Percentiles rank a stretch among this genome's conserved stretches.
phyloP scores from a whole-genome alignment of 2,888 invertebrate genomes.

The Morpho achilles region DNA sequence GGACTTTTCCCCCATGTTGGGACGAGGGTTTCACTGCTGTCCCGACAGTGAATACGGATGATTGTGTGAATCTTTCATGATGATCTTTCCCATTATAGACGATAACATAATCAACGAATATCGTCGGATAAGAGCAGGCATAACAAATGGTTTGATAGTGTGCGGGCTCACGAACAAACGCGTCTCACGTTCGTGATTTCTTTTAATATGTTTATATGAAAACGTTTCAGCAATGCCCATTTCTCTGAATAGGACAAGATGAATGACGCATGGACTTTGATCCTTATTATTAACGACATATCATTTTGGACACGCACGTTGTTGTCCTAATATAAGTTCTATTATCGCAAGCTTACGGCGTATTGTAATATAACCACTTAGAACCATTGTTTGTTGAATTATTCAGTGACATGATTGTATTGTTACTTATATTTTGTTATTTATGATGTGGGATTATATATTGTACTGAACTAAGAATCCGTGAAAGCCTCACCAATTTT shows the following conservation, averaged over 20 bases:
- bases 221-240: constrained; percentile 9
- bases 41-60: no score
- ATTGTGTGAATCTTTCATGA: no score
- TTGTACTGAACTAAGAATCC: no score
- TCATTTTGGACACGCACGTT: constrained; percentile 1
- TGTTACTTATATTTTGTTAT: constrained; percentile 3
- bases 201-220: constrained; percentile 15
- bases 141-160: no score
- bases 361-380: background rate
- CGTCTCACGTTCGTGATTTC: background rate
- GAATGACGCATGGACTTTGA: constrained; percentile 20
- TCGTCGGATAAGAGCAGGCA: no score
- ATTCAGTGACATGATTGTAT: constrained; percentile 6
- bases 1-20: no score
- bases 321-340: constrained; percentile 6
- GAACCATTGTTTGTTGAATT: constrained; percentile 5
- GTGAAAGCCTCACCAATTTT: no score
- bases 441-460: constrained; percentile 1
- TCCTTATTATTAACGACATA: constrained; percentile 15
- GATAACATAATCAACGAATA: no score
- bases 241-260: constrained; percentile 25
- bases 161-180: no score
- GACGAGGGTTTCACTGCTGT: no score
- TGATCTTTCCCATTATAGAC: no score
- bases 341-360: background rate